Conservation (phyloP, 1,140 invertebrate species). For the Xylocopa sonorina region DNA sequence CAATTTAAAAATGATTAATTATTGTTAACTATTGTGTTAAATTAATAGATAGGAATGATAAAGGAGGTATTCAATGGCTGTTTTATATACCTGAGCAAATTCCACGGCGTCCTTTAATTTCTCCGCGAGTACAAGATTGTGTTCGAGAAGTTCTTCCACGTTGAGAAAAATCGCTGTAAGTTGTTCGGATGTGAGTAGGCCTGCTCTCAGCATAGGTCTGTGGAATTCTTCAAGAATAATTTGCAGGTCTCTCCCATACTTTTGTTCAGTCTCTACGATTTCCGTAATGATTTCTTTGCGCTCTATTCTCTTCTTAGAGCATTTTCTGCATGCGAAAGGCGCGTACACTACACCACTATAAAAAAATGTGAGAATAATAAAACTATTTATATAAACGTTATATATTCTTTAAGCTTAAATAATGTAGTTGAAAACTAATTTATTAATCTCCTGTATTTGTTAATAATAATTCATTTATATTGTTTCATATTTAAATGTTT, state of each 20-base stretch:
- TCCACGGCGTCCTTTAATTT: conserved; percentile 94
- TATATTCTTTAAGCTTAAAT: too few species aligned
- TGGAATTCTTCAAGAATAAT: conserved; percentile 97
- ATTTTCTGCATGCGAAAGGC: conserved; percentile 93
- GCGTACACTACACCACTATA: conserved; percentile 86
- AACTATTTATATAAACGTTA: too few species aligned
- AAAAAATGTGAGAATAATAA: conserved; percentile 23
- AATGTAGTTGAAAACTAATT: too few species aligned
- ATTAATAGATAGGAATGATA: background rate
- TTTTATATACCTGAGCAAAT: conserved; percentile 84
- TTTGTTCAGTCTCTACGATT: conserved; percentile 97
- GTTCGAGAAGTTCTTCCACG: conserved; percentile 94
- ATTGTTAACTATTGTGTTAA: too few species aligned
- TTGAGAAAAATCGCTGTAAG: conserved; percentile 96
- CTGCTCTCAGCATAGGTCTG: conserved; percentile 95
- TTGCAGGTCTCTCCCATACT: conserved; percentile 95
- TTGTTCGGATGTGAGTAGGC: conserved; percentile 90
- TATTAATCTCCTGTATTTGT: too few species aligned
- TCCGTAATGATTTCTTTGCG: conserved; percentile 97
- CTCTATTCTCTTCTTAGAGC: conserved; percentile 92
- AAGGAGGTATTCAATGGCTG: background rate
- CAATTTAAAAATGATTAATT: background rate
- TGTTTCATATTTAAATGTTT: background rate
- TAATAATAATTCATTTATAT: too few species aligned
- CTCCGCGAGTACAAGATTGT: conserved; percentile 93